Percentiles rank a stretch among this genome's conserved stretches.
Evolutionary conservation across 2,113 vertebrate genomes (phyloP).

Genomic region (Taxidea taxus): DNA sequence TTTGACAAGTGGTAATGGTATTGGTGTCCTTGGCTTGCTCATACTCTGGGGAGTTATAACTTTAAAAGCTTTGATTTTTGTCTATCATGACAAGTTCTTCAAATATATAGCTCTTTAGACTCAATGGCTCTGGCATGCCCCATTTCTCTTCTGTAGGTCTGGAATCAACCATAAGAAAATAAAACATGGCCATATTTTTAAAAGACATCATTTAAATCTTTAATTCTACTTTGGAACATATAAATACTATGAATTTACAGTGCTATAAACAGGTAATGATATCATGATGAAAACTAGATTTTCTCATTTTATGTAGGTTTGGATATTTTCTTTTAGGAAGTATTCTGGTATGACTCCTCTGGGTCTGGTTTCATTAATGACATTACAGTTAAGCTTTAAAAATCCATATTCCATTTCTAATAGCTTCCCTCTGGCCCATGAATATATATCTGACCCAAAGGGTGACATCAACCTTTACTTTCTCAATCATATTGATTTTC

Average conservation of each 20-base stretch:
- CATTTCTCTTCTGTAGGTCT: constrained; percentile 49
- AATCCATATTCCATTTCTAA: constrained; percentile 1
- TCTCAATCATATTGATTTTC: not conserved
- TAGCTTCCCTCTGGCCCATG: not conserved
- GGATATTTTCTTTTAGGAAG: not conserved
- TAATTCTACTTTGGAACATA: not conserved
- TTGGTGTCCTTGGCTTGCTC: constrained; percentile 56
- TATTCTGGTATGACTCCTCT: not conserved
- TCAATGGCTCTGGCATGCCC: constrained; percentile 43
- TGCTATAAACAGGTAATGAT: not conserved
- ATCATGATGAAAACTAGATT: not conserved
- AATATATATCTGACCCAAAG: not conserved
- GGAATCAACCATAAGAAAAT: constrained; percentile 32
- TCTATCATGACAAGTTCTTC: constrained; percentile 73
- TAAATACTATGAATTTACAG: not conserved
- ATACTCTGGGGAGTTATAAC: constrained; percentile 54
- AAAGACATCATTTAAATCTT: not conserved
- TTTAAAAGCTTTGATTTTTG: constrained; percentile 74
- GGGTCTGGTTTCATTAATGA: not conserved
- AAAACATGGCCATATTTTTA: not conserved
- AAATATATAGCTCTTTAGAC: constrained; percentile 53
- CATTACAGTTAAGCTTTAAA: not conserved
- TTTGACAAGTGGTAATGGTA: constrained; percentile 60
- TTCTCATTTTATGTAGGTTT: not conserved
- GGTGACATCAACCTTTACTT: not conserved